Base-by-base conservation (phyloP, 2,113 vertebrate species). In the Zapornia atra region DNA sequence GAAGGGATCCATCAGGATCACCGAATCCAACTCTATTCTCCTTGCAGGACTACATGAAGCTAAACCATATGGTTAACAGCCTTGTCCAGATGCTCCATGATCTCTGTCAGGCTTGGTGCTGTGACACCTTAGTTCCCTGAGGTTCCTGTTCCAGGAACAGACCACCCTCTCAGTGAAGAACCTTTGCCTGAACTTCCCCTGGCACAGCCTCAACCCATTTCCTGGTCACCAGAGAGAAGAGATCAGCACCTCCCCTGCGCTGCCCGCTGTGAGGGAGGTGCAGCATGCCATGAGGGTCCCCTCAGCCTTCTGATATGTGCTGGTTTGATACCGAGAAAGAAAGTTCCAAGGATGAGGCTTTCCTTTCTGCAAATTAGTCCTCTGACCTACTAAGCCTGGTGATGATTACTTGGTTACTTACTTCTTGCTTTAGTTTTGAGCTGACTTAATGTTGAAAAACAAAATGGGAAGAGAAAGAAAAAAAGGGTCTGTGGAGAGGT, bases 41-140 rank as follows among this genome's bases (percentile, higher is more conserved):
- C 64, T 61, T 2, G 1, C 16, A 42, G 36, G 29, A 16, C 31
- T 5, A 53, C 36, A 25, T 78, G 2, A 31, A 15, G 34, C 20
- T 42, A 21, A 68, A 31, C 19, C 24, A 10, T 5, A 10, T n/a
- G 5, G 18, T 29, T 10, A 18, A 76, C 29, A 77, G 20, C 4
- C 0, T 68, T 1, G 5, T 42, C 5, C 31, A 51, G 34, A 11
- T 0, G 0, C 6, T 50, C 6, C 61, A 19, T 4, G 12, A n/a
- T 7, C 51, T 86, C 61, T 38, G 71, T 10, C 20, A 42, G 42
- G 42, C 5, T 50, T 50, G 24, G 12, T 18, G 29, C 42, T 1
- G 0, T 15, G 34, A 29, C 31, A 44, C 15, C 42, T 44, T 12
- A 3, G n/a, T 33, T 18, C 28, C 22, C 29, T n/a, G 51, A 44